Conservation (phyloP, 2,888 invertebrate species). For the Phorcus lineatus region DNA sequence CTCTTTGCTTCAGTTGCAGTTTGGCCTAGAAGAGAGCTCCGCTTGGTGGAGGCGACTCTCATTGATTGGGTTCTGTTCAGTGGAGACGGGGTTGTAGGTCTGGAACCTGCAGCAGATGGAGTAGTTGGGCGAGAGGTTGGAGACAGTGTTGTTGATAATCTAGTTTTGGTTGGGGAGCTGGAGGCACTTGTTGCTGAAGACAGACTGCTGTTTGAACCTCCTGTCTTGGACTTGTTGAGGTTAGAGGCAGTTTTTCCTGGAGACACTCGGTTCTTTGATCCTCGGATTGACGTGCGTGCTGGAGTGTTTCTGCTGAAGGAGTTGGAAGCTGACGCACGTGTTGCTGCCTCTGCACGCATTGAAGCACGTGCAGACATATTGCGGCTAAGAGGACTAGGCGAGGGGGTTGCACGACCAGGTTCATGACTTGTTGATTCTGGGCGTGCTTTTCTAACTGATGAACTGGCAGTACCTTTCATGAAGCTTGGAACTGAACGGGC, state of each 20-base stretch:
- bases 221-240: constrained; percentile 45
- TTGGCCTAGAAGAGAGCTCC: constrained; percentile 35
- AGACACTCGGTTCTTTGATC: constrained; percentile 25
- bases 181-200: background rate
- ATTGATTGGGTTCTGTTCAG: constrained; percentile 47
- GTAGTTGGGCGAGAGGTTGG: constrained; percentile 34
- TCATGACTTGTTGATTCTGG: constrained; percentile 47
- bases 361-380: constrained; percentile 38
- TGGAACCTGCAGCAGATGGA: constrained; percentile 40
- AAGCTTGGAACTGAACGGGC: constrained; percentile 60
- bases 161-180: background rate
- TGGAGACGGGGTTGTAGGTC: constrained; percentile 32
- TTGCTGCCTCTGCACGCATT: constrained; percentile 40
- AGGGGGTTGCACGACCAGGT: constrained; percentile 40
- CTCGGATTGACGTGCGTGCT: constrained; percentile 36
- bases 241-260: constrained; percentile 16
- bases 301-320: constrained; percentile 33
- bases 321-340: constrained; percentile 33
- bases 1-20: constrained; percentile 22
- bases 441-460: constrained; percentile 39
- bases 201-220: constrained; percentile 52
- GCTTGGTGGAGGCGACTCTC: constrained; percentile 35
- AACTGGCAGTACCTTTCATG: constrained; percentile 62
- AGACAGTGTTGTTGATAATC: background rate
- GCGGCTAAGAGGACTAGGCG: constrained; percentile 37